Evolutionary conservation across 2,797 vertebrate genomes (phyloP), one percentile per base, ranked within the genome.

Genomic region (Channa striata): DNA sequence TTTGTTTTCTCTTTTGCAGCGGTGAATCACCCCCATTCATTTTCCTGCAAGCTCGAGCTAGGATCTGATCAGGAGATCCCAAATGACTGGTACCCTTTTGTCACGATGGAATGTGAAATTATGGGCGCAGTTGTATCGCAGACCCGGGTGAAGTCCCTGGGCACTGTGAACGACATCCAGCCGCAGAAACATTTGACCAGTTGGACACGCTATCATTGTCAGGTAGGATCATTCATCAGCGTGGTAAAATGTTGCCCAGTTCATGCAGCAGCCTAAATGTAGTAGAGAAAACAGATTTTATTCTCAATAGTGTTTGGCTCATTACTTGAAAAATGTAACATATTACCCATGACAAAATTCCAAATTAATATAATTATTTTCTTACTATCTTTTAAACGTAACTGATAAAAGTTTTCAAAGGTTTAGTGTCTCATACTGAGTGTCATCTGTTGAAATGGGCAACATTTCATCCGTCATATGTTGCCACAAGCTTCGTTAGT

Each of bases 11-110:
- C 49, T 54, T 50, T 33, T 67, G 68, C 92, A 99, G 98, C 95
- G 63, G 91, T 94, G 68, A 95, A 97, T 87, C 96, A 98, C 72
- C 97, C 96, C 12, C 97, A 99, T 76, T 98, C 96, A 59, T 93
- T 99, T 75, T 97, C 96, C 59, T 99, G 97, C 91, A 98, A 96
- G 83, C 92, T 99, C 33, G 97, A 99, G 80, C 95, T 99, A 10
- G 96, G 96, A 36, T 99, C 98, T 13, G 97, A 99, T 91, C 97
- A 98, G 90, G 96, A 99, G 89, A 96, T 99, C 59, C 97, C 98
- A 0, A 94, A 85, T 8, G 95, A 96, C 81, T 99, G 98, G 97
- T 95, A 96, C 71, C 96, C 97, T 0, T 97, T 96, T 77, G 95
- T 98, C 73, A 95, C 95, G 0, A 92, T 99, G 87, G 96, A 98